Percentiles rank a stretch among this genome's conserved stretches.
Conservation (phyloP, 2,113 vertebrate species). For the Psophia crepitans region DNA sequence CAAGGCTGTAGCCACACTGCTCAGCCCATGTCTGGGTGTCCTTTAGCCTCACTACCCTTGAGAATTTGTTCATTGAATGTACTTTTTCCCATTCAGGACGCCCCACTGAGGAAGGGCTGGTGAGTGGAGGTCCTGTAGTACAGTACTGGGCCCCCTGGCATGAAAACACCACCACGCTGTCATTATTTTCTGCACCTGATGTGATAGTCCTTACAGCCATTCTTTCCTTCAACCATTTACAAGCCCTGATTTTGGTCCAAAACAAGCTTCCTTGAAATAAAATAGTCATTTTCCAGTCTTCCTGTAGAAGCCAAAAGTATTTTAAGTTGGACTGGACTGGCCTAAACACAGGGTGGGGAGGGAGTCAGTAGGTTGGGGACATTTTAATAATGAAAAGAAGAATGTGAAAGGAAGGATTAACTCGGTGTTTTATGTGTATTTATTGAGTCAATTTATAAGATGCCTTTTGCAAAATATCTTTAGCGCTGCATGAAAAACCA, state of each 20-base stretch:
- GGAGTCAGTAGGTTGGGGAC: not conserved
- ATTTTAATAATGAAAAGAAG: slow-evolving; percentile 48
- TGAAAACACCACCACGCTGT: not conserved
- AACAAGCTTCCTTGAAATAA: slow-evolving; percentile 59
- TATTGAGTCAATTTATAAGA: slow-evolving; percentile 62
- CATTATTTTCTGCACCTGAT: slow-evolving; percentile 3
- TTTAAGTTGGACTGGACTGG: slow-evolving; percentile 20
- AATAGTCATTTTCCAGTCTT: slow-evolving; percentile 49
- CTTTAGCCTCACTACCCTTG: not conserved
- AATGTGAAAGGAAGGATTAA: slow-evolving; percentile 67
- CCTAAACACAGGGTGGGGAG: not conserved
- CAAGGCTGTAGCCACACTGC: not conserved
- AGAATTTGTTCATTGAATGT: not conserved
- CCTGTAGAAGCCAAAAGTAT: slow-evolving; percentile 60
- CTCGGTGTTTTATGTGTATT: slow-evolving; percentile 51
- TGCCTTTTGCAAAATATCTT: slow-evolving; percentile 64
- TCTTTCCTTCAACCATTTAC: not conserved
- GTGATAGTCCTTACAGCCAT: not conserved
- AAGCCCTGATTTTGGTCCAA: slow-evolving; percentile 50
- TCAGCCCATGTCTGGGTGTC: not conserved
- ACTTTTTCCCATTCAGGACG: not conserved
- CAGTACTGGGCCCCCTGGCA: not conserved
- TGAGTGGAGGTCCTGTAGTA: not conserved
- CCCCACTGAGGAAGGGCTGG: not conserved
- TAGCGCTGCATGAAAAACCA: slow-evolving; percentile 32